These are phyloP conservation scores for Ctenodactylus gundi DNA, from an alignment of 2,113 vertebrate species.

Conservation along the genomic window DNA sequence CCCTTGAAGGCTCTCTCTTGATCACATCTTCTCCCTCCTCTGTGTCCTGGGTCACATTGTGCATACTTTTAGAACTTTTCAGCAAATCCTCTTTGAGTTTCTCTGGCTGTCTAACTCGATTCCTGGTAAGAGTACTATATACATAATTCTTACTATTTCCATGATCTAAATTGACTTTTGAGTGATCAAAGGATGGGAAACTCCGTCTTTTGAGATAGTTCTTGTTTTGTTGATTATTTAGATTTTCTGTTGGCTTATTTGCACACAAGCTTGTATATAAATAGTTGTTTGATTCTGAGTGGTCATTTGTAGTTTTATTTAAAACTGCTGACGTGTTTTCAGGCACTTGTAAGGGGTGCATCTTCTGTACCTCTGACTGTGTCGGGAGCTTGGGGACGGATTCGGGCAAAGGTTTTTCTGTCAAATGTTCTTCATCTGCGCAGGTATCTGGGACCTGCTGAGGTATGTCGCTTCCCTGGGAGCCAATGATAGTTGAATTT, in stretches of 20 bases:
- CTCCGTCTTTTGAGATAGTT: constrained; percentile 91
- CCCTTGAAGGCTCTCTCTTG: constrained; percentile 80
- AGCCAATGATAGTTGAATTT: constrained; percentile 85
- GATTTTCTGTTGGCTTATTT: constrained; percentile 78
- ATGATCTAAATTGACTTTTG: constrained; percentile 85
- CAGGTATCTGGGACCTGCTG: constrained; percentile 78
- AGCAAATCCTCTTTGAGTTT: constrained; percentile 79
- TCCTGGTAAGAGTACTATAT: constrained; percentile 86
- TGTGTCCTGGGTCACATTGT: constrained; percentile 81
- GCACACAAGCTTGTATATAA: constrained; percentile 84
- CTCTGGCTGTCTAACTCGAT: constrained; percentile 80
- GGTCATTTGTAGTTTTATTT: constrained; percentile 70
- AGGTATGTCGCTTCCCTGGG: constrained; percentile 83
- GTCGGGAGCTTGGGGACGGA: neutral
- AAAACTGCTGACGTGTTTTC: constrained; percentile 75
- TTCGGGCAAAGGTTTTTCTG: constrained; percentile 54
- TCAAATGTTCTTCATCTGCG: constrained; percentile 40
- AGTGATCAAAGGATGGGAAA: constrained; percentile 89
- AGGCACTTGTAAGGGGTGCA: constrained; percentile 79
- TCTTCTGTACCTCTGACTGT: constrained; percentile 78
- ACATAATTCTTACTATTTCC: constrained; percentile 83
- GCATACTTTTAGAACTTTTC: constrained; percentile 82
- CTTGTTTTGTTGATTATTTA: constrained; percentile 84
- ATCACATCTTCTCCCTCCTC: constrained; percentile 83
- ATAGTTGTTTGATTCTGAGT: constrained; percentile 76